These are phyloP conservation scores for Channallabes apus DNA, from an alignment of 2,797 vertebrate genomes.

Conservation along the genomic window DNA sequence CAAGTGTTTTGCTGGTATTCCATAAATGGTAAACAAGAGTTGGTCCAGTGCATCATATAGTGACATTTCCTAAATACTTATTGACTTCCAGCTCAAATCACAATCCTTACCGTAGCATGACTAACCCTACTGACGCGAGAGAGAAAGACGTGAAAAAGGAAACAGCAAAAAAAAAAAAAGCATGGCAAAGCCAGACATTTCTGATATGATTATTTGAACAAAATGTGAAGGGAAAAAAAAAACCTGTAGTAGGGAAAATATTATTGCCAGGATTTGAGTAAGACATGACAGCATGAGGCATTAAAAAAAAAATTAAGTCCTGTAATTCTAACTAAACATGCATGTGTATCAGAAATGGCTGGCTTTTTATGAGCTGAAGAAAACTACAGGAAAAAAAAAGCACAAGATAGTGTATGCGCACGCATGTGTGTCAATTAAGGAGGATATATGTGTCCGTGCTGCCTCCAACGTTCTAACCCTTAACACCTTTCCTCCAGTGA, in stretches of 20 bases:
- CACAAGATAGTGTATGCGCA: neutral
- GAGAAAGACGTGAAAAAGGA: constrained; percentile 15
- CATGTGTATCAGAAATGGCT: constrained; percentile 39
- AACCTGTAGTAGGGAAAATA: neutral
- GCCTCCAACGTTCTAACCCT: constrained; percentile 7
- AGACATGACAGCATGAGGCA: constrained; percentile 29
- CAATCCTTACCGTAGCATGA: constrained; percentile 53
- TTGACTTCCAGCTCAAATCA: constrained; percentile 53
- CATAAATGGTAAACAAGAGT: constrained; percentile 86
- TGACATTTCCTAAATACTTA: constrained; percentile 58
- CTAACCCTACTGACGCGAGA: constrained; percentile 55
- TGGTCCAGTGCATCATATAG: constrained; percentile 85
- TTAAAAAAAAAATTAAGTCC: neutral
- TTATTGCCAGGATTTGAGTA: constrained; percentile 56
- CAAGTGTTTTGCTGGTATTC: constrained; percentile 85
- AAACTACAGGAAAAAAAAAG: neutral
- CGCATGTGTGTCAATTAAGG: neutral
- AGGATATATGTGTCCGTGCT: neutral
- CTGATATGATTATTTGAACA: neutral
- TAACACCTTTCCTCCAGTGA: constrained; percentile 1
- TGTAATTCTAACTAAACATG: constrained; percentile 32
- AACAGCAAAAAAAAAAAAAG: constrained; percentile 21
- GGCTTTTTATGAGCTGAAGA: constrained; percentile 19
- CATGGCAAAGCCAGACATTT: constrained; percentile 49
- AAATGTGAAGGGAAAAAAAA: too few relatives aligned